Evolutionary conservation across 2,888 invertebrate species (phyloP).

Genomic region (Caenorhabditis sp.): DNA sequence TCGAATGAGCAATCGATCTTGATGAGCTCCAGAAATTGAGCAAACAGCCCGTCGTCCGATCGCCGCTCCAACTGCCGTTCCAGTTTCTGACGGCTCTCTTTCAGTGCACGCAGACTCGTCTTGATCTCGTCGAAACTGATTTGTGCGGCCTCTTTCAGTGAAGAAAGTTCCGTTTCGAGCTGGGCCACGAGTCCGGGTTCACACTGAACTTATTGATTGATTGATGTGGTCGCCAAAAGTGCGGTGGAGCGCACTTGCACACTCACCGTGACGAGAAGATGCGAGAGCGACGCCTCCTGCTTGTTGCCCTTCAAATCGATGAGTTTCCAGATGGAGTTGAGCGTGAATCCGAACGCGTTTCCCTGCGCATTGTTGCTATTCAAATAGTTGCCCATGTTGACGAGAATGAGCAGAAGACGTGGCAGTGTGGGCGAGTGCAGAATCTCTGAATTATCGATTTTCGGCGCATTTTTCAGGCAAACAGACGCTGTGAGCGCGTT

Average conservation of each 20-base stretch:
- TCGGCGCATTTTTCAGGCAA: neutral
- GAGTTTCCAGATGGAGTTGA: conserved; percentile 69
- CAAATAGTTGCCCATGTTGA: conserved; percentile 68
- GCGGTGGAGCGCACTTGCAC: neutral
- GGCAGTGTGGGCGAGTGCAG: conserved; percentile 50
- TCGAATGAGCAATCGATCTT: conserved; percentile 50
- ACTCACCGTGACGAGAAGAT: conserved; percentile 57
- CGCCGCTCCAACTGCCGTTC: conserved; percentile 39
- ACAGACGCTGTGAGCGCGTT: too few species aligned
- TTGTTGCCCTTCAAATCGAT: conserved; percentile 65
- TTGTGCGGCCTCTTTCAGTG: conserved; percentile 51
- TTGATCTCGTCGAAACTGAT: conserved; percentile 63
- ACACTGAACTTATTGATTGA: conserved; percentile 40
- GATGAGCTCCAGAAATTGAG: conserved; percentile 42
- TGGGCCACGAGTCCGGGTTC: conserved; percentile 43
- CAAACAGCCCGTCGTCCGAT: conserved; percentile 17
- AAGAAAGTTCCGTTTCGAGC: conserved; percentile 49
- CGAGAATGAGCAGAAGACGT: conserved; percentile 62
- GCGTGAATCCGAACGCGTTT: conserved; percentile 67
- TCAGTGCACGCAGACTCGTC: conserved; percentile 39
- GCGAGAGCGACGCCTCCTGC: conserved; percentile 54
- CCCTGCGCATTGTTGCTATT: conserved; percentile 64
- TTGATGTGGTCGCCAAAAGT: too few species aligned
- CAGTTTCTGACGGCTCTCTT: conserved; percentile 36
- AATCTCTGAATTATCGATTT: conserved; percentile 31